Percentiles rank a stretch among this genome's conserved stretches.
Evolutionary conservation across 23 tunicate genomes (phyloP).

Genomic region (Trididemnum nubilum): DNA sequence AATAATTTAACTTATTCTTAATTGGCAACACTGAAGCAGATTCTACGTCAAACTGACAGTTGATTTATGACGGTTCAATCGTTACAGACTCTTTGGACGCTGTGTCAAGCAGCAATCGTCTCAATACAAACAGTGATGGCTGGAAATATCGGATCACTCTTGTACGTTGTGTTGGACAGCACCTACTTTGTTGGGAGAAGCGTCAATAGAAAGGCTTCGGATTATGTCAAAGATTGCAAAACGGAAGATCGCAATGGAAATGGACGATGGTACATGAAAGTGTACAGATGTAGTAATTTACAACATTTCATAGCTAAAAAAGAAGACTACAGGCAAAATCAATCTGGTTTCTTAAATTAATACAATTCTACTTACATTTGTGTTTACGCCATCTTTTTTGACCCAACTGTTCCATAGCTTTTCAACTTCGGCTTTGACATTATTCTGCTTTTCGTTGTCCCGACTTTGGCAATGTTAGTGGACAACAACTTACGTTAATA

Average conservation of each 20-base stretch:
- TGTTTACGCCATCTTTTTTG: no score
- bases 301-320: not conserved
- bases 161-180: constrained; percentile 63
- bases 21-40: no score
- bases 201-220: constrained; percentile 46
- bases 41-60: no score
- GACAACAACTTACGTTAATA: no score
- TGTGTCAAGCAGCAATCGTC: constrained; percentile 55
- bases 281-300: not conserved
- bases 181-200: constrained; percentile 77
- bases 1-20: no score
- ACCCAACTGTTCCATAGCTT: no score
- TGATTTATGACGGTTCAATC: no score
- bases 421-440: no score
- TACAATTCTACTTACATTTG: no score
- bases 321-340: not conserved
- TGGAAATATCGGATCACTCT: constrained; percentile 66
- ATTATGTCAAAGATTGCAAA: constrained; percentile 26
- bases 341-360: no score
- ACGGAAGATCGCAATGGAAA: constrained; percentile 5
- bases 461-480: no score
- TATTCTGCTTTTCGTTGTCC: no score
- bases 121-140: constrained; percentile 55
- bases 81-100: constrained; percentile 52
- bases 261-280: constrained; percentile 1